These are phyloP conservation scores for Capromys pilorides DNA, from an alignment of 2,797 vertebrate genomes.

Conservation along the genomic window DNA sequence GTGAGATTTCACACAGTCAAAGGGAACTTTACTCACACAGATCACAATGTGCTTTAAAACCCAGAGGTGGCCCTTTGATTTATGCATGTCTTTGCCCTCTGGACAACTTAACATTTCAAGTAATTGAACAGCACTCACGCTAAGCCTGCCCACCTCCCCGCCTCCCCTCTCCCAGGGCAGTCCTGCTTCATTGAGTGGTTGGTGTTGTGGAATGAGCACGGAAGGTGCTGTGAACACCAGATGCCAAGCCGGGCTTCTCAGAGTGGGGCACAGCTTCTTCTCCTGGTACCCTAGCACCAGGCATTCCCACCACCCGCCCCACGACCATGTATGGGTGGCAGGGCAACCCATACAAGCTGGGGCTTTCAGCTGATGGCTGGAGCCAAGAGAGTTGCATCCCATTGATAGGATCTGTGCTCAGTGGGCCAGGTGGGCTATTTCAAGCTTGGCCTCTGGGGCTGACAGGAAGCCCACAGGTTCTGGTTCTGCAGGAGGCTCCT, in stretches of 20 bases:
- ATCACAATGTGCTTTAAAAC: not conserved
- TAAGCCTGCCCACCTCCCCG: conserved; percentile 9
- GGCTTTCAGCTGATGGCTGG: not conserved
- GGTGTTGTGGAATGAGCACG: not conserved
- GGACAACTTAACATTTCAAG: conserved; percentile 54
- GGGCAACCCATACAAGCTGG: not conserved
- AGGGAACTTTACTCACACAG: not conserved
- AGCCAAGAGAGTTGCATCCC: not conserved
- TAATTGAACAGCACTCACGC: not conserved
- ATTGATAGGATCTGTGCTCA: not conserved
- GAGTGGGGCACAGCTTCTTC: not conserved
- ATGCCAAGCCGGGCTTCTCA: not conserved
- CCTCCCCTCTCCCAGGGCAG: not conserved
- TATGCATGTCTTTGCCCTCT: conserved; percentile 55
- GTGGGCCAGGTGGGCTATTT: not conserved
- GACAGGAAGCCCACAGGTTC: not conserved
- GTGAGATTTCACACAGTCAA: conserved; percentile 35
- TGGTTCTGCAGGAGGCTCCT: not conserved
- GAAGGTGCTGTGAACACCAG: not conserved
- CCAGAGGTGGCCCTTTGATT: conserved; percentile 53
- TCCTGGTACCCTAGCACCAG: not conserved
- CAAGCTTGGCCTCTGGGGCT: not conserved
- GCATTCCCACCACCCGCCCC: accelerated
- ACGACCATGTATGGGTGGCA: accelerated
- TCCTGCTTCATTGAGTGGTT: not conserved